Base-by-base conservation (phyloP, 1,140 invertebrate genomes). In the Hydropsyche tenuis region DNA sequence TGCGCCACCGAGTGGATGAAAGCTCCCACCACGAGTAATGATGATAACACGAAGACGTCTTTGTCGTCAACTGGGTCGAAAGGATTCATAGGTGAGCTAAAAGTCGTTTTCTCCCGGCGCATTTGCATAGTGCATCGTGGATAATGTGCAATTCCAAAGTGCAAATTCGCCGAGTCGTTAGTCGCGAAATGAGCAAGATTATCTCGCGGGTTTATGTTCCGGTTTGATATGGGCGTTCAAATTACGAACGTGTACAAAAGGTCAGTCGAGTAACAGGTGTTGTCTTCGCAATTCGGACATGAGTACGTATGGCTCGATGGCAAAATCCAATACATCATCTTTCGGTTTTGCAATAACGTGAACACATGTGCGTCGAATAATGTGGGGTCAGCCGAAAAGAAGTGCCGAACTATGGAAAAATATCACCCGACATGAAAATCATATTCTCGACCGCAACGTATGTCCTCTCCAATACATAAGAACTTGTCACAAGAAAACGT, bases 1-100 rank as follows among this genome's bases (percentile, higher is more conserved):
- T 73, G 75, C 64, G 30, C 42, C 69, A 23, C 69, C 73, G 70
- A 76, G 75, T 56, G 75, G 72, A 73, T 76, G 75, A 76, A 76
- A 76, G 72, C 75, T 42, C 51, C 46, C 63, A 43, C 48, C 27
- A 12, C 45, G 42, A 70, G 75, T 76, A 76, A 76, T 76, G 75
- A 73, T 72, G 72, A 76, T 76, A 76, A 76, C 75, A 62, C 68
- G 45, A 42, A 51, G 71, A 68, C 53, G 65, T 63, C 72, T 76
- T 76, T 75, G 74, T 75, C 12, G 42, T 22, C 56, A 60, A 60
- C 56, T 60, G 56, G 56, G 56, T 60, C 42, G 42, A 68, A 68
- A 45, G 65, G 65, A 68, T 68, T 68, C 65, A 25, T 68, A 60
- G 56, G 56, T 60, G 56, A 23, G 56, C 23, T 22, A 12, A 60